Base-by-base conservation (phyloP, 35 echinoderm and acorn worm species). In the Holothuria glaberrima region DNA sequence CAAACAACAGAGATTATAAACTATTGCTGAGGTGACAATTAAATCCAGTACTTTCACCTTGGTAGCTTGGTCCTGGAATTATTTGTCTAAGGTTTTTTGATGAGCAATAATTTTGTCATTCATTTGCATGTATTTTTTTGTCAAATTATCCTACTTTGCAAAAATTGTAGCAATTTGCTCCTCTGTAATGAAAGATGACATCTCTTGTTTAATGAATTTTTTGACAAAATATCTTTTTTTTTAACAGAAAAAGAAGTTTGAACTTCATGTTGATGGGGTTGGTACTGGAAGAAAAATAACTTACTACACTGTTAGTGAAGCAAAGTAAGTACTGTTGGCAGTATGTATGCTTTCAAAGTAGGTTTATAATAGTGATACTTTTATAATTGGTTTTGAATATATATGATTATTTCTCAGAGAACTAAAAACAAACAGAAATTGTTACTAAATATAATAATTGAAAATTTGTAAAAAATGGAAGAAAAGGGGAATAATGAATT, bases 211-310 rank as follows among this genome's bases (percentile, higher is more conserved):
- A 20, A 7, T 19, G 6, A n/a, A 38, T 30, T 46, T 78, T 21
- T 13, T 19, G 50, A 14, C 50, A 54, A 54, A 75, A 19, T 19
- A 0, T 26, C 20, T 38, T 86, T 91, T 50, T 35, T 78, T 58
- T 31, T 74, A n/a, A 38, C 76, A 99, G 97, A 99, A 99, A 91
- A 99, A 99, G 91, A 99, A 99, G 84, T 99, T 99, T 91, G 97
- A 95, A 89, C 93, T 99, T 30, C 93, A 93, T 35, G 97, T 94
- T 31, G 97, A 99, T 82, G 97, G 97, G 14, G 94, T 92, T 25
- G 75, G 93, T 64, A 86, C 95, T 31, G 93, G 93, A 34, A 84
- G 97, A 63, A 99, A 95, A 60, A 93, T 99, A 22, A 93, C 86
- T 16, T 99, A 99, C 70, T 94, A 99, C 70, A 95, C 93, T 50